Evolutionary conservation across 1,140 invertebrate genomes (phyloP).

Genomic region (Paraescarpia echinospica): DNA sequence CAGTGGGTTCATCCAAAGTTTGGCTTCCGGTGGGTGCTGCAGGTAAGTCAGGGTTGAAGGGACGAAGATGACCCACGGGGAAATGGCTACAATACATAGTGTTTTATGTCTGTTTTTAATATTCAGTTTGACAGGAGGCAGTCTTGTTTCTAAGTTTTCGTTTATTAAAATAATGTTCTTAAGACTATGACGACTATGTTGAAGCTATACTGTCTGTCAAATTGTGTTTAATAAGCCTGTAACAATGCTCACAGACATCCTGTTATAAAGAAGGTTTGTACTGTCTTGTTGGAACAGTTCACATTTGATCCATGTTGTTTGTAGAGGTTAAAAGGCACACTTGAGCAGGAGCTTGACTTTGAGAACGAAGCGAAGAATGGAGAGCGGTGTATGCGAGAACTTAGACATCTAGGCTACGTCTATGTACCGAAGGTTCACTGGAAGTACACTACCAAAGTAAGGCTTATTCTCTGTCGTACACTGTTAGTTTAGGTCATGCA

Average conservation of each 20-base stretch:
- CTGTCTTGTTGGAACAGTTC: background rate
- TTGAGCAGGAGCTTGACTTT: slow-evolving; percentile 74
- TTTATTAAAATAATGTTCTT: too few relatives aligned
- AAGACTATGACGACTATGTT: too few relatives aligned
- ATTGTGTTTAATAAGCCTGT: too few relatives aligned
- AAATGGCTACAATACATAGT: too few relatives aligned
- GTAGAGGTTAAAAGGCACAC: slow-evolving; percentile 64
- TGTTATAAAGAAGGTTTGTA: background rate
- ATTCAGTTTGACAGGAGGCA: too few relatives aligned
- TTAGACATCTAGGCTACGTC: slow-evolving; percentile 67
- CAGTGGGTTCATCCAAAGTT: slow-evolving; percentile 74
- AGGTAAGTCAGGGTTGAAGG: slow-evolving; percentile 58
- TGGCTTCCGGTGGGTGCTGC: slow-evolving; percentile 74
- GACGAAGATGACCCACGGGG: too few relatives aligned
- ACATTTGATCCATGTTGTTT: slow-evolving; percentile 22
- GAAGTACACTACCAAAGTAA: slow-evolving; percentile 67
- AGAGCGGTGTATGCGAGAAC: slow-evolving; percentile 70
- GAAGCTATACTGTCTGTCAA: too few relatives aligned
- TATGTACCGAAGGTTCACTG: slow-evolving; percentile 73
- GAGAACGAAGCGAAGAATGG: slow-evolving; percentile 72
- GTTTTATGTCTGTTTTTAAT: too few relatives aligned
- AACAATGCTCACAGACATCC: too few relatives aligned
- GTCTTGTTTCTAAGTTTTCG: too few relatives aligned
- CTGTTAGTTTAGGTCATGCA: too few relatives aligned
- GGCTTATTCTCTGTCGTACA: background rate